These are phyloP conservation scores for Lathamus discolor DNA, from an alignment of 2,113 vertebrate species.

Conservation along the genomic window DNA sequence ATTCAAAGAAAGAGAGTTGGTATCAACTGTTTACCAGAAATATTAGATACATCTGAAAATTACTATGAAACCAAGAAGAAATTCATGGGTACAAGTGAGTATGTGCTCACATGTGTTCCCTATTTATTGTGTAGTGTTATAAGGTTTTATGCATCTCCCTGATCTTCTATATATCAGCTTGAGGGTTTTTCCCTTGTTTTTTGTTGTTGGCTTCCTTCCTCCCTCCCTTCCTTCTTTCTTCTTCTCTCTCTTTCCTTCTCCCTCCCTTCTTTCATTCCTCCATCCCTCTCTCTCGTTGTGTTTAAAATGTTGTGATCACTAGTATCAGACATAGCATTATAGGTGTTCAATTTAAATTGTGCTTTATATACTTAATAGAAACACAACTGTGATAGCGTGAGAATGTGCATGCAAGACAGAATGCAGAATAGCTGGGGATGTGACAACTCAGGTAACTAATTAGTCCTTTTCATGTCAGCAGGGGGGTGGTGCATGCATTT, in stretches of 20 bases:
- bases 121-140: not conserved
- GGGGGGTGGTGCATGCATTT: not conserved
- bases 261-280: not conserved
- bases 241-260: not conserved
- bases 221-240: not conserved
- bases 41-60: not conserved
- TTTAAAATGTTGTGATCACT: not conserved
- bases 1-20: not conserved
- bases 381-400: not conserved
- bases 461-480: conserved; percentile 55
- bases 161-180: not conserved
- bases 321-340: not conserved
- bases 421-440: conserved; percentile 1
- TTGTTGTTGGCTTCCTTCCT: not conserved
- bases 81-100: not conserved
- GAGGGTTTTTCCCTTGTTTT: not conserved
- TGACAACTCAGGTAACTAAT: conserved; percentile 62
- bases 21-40: not conserved
- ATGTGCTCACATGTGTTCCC: not conserved
- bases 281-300: not conserved
- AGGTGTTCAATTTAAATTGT: conserved; percentile 40
- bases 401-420: not conserved
- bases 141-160: not conserved
- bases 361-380: not conserved
- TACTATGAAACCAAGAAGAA: not conserved